phyloP scores from a whole-genome alignment of 2,113 vertebrate genomes.

The Cebus imitator region DNA sequence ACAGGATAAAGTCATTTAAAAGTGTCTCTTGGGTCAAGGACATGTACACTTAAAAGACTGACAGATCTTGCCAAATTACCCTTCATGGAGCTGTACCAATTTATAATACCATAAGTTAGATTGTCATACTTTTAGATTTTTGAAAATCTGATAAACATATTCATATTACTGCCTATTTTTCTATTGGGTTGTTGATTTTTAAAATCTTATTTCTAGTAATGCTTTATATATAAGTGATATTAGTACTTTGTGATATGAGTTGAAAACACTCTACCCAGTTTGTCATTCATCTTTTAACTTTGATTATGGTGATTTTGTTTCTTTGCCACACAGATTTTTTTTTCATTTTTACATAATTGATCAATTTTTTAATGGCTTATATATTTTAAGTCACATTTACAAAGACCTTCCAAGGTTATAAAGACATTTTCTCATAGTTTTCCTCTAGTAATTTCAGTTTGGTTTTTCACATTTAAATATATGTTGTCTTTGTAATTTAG shows the following conservation, averaged over 20 bases:
- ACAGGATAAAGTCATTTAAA: background rate
- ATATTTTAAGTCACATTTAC: background rate
- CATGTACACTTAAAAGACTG: background rate
- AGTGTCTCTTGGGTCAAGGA: background rate
- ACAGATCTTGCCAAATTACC: background rate
- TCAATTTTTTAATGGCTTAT: background rate
- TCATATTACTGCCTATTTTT: constrained; percentile 21
- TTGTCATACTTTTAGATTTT: background rate
- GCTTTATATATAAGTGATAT: background rate
- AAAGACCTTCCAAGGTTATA: background rate
- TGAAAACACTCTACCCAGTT: background rate
- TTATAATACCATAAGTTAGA: background rate
- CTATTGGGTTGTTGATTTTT: background rate
- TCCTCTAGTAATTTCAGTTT: constrained; percentile 5
- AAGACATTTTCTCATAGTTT: background rate
- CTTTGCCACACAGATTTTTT: background rate
- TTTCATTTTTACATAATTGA: background rate
- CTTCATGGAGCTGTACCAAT: background rate
- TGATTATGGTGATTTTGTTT: background rate
- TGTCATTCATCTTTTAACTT: constrained; percentile 5
- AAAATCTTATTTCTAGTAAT: constrained; percentile 1
- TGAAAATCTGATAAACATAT: background rate
- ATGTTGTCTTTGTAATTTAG: background rate
- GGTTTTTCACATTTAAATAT: background rate
- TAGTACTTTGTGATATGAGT: background rate